These are phyloP conservation scores for Noctua comes DNA, from an alignment of 2,888 invertebrate species.

Conservation along the genomic window DNA sequence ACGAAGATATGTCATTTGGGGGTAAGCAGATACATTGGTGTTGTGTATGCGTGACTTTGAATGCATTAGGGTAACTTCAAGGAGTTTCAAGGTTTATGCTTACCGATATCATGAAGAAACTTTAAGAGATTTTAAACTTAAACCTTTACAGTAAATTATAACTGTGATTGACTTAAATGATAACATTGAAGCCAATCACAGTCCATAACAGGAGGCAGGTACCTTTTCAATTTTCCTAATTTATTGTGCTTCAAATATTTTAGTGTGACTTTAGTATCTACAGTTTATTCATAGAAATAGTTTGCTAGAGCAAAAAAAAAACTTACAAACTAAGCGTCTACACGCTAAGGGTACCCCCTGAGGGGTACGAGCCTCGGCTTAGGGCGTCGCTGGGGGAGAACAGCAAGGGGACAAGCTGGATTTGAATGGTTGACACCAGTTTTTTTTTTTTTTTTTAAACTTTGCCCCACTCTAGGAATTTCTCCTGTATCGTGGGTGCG, in stretches of 20 bases:
- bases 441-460: too few relatives aligned
- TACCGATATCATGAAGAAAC: not conserved
- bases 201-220: not conserved
- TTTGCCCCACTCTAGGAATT: too few relatives aligned
- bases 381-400: too few relatives aligned
- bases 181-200: not conserved
- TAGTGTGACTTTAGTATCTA: not conserved
- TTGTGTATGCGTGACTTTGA: not conserved
- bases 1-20: conserved; percentile 31
- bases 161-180: too few relatives aligned
- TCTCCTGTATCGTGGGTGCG: too few relatives aligned
- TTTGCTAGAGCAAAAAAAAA: not conserved
- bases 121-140: not conserved
- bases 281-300: not conserved
- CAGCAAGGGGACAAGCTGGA: too few relatives aligned
- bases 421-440: too few relatives aligned
- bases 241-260: not conserved
- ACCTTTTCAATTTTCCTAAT: too few relatives aligned
- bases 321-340: too few relatives aligned
- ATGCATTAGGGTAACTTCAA: not conserved
- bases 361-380: too few relatives aligned
- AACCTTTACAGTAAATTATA: not conserved
- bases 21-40: not conserved
- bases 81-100: not conserved
- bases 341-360: too few relatives aligned